These are phyloP conservation scores for Clarias platycephalus DNA, from an alignment of 2,797 vertebrate species.

Conservation along the genomic window DNA sequence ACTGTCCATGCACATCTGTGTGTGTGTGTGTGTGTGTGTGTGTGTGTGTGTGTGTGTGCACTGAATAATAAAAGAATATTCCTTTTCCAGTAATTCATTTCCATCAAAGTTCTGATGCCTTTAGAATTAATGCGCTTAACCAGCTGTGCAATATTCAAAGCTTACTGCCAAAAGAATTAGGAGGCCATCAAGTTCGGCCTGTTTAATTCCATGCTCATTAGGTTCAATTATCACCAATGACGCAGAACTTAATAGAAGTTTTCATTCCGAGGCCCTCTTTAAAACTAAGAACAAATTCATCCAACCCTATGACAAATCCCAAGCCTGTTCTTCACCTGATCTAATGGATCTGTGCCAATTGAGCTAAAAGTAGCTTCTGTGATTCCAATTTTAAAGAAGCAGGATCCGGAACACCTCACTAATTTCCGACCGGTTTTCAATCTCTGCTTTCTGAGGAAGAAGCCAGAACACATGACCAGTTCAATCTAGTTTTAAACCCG, in stretches of 20 bases:
- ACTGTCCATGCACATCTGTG: neutral
- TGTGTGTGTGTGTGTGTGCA: neutral
- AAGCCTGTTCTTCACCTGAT: neutral
- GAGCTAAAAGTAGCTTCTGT: neutral
- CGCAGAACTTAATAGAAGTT: slow-evolving; percentile 40
- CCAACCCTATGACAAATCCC: neutral
- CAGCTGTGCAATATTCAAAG: slow-evolving; percentile 36
- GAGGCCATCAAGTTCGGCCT: slow-evolving; percentile 24
- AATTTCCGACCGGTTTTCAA: neutral
- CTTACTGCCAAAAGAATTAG: slow-evolving; percentile 14
- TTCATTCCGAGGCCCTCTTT: slow-evolving; percentile 24
- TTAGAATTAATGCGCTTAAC: slow-evolving; percentile 39
- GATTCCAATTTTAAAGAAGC: slow-evolving; percentile 7
- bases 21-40: neutral
- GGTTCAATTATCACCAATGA: slow-evolving; percentile 64
- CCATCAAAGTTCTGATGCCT: slow-evolving; percentile 16
- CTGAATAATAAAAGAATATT: slow-evolving; percentile 39
- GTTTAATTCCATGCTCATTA: slow-evolving; percentile 65
- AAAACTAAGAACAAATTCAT: slow-evolving; percentile 11
- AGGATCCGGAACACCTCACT: slow-evolving; percentile 3
- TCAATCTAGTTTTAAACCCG: neutral
- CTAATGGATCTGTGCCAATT: neutral
- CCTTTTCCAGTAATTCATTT: slow-evolving; percentile 28
- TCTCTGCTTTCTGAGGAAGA: neutral
- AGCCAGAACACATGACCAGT: neutral